Evolutionary conservation across 2,797 vertebrate genomes (phyloP).

Genomic region (Triplophysa yarkandensis): DNA sequence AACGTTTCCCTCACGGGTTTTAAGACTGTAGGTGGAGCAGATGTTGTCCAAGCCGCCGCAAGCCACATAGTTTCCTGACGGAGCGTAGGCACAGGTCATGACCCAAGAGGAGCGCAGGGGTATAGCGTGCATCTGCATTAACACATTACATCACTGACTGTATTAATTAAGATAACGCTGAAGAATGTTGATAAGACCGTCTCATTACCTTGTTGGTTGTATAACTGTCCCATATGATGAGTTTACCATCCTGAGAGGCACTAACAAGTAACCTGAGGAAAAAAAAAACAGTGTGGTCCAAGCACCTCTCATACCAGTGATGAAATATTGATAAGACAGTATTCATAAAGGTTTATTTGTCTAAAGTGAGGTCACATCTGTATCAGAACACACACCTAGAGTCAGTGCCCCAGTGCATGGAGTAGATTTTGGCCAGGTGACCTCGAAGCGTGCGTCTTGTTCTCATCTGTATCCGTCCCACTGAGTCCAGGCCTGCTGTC

Average conservation of each 20-base stretch:
- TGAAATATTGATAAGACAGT: conserved; percentile 42
- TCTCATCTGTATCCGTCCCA: conserved; percentile 97
- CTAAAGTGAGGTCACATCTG: not conserved
- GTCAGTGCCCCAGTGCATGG: conserved; percentile 98
- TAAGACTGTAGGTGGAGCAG: conserved; percentile 87
- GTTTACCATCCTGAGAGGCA: conserved; percentile 88
- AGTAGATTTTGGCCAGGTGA: conserved; percentile 98
- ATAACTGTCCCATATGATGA: conserved; percentile 91
- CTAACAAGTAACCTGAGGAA: conserved; percentile 83
- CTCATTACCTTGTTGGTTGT: conserved; percentile 86
- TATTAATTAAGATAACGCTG: no score
- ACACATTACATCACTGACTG: not conserved
- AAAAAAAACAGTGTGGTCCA: not conserved
- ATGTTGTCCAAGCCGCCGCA: conserved; percentile 89
- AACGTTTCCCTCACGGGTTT: conserved; percentile 86
- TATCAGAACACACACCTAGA: conserved; percentile 81
- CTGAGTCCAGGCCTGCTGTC: conserved; percentile 94
- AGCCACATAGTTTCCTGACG: conserved; percentile 85
- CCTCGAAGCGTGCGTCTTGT: conserved; percentile 94
- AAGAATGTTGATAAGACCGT: not conserved
- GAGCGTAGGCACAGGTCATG: conserved; percentile 87
- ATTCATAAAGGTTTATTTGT: not conserved
- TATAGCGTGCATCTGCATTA: conserved; percentile 83
- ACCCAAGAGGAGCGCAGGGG: conserved; percentile 88
- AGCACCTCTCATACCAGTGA: no score